Conservation (phyloP, 2,888 invertebrate genomes). For the Drosophila suboccidentalis region DNA sequence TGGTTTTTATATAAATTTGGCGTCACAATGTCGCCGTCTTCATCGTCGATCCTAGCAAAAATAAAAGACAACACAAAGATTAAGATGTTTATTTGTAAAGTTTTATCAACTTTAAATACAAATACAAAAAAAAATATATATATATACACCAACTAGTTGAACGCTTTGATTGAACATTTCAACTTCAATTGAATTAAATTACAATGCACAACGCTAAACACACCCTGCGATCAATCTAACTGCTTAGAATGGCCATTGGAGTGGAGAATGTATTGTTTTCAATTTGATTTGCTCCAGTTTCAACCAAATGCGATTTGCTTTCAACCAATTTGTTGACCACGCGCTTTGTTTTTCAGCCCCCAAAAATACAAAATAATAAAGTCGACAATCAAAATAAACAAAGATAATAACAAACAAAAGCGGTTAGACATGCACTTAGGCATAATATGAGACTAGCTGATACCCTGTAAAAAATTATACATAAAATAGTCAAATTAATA, state of each 20-base stretch:
- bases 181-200: slow-evolving; percentile 8
- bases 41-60: too few species aligned
- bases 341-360: slow-evolving; percentile 36
- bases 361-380: slow-evolving; percentile 36
- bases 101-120: too few species aligned
- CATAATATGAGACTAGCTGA: neutral
- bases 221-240: slow-evolving; percentile 29
- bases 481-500: neutral
- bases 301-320: slow-evolving; percentile 41
- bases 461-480: slow-evolving; percentile 20
- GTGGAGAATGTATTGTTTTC: slow-evolving; percentile 44
- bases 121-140: too few species aligned
- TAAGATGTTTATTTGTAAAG: too few species aligned
- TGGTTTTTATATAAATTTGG: neutral
- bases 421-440: neutral
- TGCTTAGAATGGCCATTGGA: slow-evolving; percentile 24
- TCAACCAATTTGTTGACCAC: slow-evolving; percentile 52
- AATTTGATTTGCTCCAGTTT: slow-evolving; percentile 59
- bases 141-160: neutral
- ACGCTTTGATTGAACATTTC: slow-evolving; percentile 2
- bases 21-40: neutral
- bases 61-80: too few species aligned
- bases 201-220: slow-evolving; percentile 12
- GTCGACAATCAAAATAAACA: slow-evolving; percentile 43
- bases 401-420: slow-evolving; percentile 40